These are phyloP conservation scores for Drosophila sucinea DNA, from an alignment of 1,140 invertebrate genomes.

Conservation along the genomic window DNA sequence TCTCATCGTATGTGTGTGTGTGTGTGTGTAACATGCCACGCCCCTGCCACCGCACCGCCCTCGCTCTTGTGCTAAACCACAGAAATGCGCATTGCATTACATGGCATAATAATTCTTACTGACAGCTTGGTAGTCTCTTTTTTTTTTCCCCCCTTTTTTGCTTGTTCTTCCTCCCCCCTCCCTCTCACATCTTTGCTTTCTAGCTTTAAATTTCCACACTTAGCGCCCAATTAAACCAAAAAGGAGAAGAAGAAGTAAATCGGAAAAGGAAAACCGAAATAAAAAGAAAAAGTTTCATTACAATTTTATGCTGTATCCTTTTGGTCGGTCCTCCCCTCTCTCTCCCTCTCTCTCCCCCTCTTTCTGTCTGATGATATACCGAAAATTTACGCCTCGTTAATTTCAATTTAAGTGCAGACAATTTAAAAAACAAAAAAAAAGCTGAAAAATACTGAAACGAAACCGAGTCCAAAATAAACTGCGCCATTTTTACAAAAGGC, in stretches of 20 bases:
- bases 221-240: conserved; percentile 76
- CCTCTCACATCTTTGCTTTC: conserved; percentile 11
- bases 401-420: conserved; percentile 82
- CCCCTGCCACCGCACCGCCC: conserved; percentile 25
- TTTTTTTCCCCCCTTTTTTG: conserved; percentile 8
- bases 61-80: background rate
- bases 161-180: background rate
- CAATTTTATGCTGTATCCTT: conserved; percentile 21
- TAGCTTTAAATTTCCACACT: conserved; percentile 61
- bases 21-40: conserved; percentile 64
- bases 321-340: background rate
- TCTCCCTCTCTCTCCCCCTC: conserved; percentile 2
- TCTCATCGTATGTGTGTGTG: conserved; percentile 10
- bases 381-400: conserved; percentile 79
- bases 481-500: conserved; percentile 64
- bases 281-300: conserved; percentile 7
- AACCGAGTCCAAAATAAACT: conserved; percentile 55
- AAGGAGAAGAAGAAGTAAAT: conserved; percentile 20
- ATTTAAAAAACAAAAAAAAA: conserved; percentile 48
- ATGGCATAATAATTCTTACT: conserved; percentile 78
- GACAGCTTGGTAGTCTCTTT: conserved; percentile 52
- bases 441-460: conserved; percentile 14
- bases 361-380: conserved; percentile 48
- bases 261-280: conserved; percentile 38
- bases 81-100: conserved; percentile 71